Base-by-base conservation (phyloP, 2,113 vertebrate genomes). In the Cavia aperea region DNA sequence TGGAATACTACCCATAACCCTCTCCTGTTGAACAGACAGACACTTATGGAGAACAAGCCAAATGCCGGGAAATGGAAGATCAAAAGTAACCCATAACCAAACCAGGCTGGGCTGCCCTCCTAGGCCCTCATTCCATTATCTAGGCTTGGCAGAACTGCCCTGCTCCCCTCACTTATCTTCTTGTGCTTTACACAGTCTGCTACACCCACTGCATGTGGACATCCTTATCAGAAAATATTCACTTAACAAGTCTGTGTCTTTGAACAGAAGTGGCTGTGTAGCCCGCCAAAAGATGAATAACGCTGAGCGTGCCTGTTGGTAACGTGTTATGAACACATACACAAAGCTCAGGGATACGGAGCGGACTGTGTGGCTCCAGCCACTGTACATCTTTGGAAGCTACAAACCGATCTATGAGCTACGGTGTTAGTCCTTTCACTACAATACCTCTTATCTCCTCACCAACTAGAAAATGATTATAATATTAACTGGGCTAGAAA, bases 141-240 rank as follows among this genome's bases (percentile, higher is more conserved):
- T 93, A 68, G 72, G 51, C 62, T 14, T 46, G 77, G 89, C 96
- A 97, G 96, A 87, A 9, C 81, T 7, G 31, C 36, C 88, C 73
- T 0, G 7, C 65, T 79, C 92, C 84, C 43, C 51, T 39, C 2
- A 2, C 88, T 95, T 96, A 96, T 96, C 96, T 96, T 92, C 92
- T 77, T 62, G 56, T 60, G 72, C 93, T 92, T 46, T 39, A 36
- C 75, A 79, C 83, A 82, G 82, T 58, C 60, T 77, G 92, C 91
- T 91, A 94, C 94, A 39, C 96, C 95, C 95, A 93, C 68, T 26
- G 81, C 72, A 70, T 81, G 89, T 39, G 54, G 92, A 89, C 82
- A 31, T 36, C 68, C 89, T 96, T 96, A 97, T 97, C 96, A 91
- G 95, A 86, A 95, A 95, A 95, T 89, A 92, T 21, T 68, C 94